Base-by-base conservation (phyloP, 2,113 vertebrate genomes). In the Tichodroma muraria region DNA sequence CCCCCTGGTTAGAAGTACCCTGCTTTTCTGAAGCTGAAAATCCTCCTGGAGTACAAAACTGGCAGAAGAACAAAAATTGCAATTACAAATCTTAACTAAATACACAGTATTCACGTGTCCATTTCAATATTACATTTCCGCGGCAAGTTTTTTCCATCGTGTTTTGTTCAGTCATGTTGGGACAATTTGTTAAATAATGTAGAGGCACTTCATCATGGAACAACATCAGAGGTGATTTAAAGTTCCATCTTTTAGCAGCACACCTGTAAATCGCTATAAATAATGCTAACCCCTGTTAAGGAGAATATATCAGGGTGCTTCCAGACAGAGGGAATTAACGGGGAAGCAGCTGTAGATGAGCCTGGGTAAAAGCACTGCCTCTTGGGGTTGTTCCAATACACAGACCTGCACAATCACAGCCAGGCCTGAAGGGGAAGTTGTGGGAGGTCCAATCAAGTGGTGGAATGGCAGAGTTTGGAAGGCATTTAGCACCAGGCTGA, bases 101-200 rank as follows among this genome's bases (percentile, higher is more conserved):
- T 20, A 50, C 0, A 0, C 53, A 22, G 18, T 13, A 31, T 35
- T 33, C 35, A 16, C 13, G 30, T 30, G 49, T 68, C 47, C 15
- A 53, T 93, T 59, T 42, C 33, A 23, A 10, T 22, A 44, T 12
- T n/a, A 44, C 59, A 25, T 56, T 84, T 89, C 53, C 1, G 1
- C 28, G 30, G 61, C 37, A 75, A 64, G 45, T 69, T 85, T 70
- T n/a, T 83, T 63, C 47, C 53, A 33, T 42, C 1, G 16, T 64
- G 60, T 9, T 21, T 63, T 0, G 0, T 79, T 94, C 73, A 64
- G 77, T 81, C 45, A 31, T 19, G 49, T 91, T 89, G 78, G 78
- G 89, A 81, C 89, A 91, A 92, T 91, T 91, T 70, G 61, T 60
- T 93, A 64, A 95, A 91, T 92, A 92, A 89, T 72, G 35, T 16